Evolutionary conservation across 2,888 invertebrate species (phyloP).

Genomic region (Holacanthella duospinosa): DNA sequence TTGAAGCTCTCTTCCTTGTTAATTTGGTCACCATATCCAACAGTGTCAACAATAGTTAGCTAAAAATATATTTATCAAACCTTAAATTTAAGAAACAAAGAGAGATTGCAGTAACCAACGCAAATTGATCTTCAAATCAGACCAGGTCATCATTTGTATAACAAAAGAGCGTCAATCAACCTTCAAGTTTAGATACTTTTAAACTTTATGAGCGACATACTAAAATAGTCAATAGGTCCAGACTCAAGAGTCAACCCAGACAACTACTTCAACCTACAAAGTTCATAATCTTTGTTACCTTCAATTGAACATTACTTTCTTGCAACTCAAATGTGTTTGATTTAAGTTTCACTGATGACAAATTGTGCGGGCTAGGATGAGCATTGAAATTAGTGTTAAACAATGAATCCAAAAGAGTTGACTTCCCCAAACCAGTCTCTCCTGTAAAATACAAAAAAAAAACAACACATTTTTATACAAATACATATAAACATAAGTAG

Average conservation of each 20-base stretch:
- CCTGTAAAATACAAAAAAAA: too few species aligned
- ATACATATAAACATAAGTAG: too few species aligned
- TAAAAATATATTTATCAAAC: constrained; percentile 12
- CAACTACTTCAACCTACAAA: too few species aligned
- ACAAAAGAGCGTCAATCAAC: too few species aligned
- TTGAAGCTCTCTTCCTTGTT: constrained; percentile 51
- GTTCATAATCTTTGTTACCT: too few species aligned
- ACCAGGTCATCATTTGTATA: too few species aligned
- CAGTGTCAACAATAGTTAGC: constrained; percentile 50
- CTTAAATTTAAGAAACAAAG: not conserved
- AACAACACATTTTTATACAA: too few species aligned
- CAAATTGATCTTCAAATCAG: not conserved
- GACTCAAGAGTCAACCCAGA: too few species aligned
- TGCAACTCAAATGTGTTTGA: constrained; percentile 45
- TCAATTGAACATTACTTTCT: constrained; percentile 40
- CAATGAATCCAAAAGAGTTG: constrained; percentile 50
- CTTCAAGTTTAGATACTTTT: too few species aligned
- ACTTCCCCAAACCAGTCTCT: constrained; percentile 52
- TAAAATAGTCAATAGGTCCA: too few species aligned
- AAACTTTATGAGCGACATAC: too few species aligned
- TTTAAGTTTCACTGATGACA: constrained; percentile 48
- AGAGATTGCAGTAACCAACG: not conserved
- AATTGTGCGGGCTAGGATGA: constrained; percentile 43
- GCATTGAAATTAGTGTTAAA: constrained; percentile 42
- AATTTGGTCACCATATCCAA: constrained; percentile 53